Evolutionary conservation across 2,113 vertebrate species (phyloP).

Genomic region (Junco hyemalis): DNA sequence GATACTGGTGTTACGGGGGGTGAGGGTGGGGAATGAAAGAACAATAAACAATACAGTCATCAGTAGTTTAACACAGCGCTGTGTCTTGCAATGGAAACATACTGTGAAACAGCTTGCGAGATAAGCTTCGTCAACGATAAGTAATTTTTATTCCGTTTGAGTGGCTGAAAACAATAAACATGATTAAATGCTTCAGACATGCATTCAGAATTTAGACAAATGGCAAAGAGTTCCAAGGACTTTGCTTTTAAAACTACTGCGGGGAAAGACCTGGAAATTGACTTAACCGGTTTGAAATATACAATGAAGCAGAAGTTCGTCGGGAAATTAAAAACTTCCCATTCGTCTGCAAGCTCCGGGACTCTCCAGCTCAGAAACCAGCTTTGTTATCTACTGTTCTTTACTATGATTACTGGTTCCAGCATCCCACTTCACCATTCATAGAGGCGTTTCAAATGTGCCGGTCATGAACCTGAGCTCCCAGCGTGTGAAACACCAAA

Average conservation of each 20-base stretch:
- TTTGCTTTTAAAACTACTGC: constrained; percentile 34
- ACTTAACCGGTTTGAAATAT: not conserved
- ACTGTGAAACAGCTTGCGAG: constrained; percentile 77
- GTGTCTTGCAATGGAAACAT: constrained; percentile 71
- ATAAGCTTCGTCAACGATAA: constrained; percentile 76
- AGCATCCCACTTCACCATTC: not conserved
- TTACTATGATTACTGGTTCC: not conserved
- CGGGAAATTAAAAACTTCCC: not conserved
- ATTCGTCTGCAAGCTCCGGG: not conserved
- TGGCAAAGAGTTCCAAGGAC: constrained; percentile 44
- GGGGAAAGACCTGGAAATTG: constrained; percentile 5
- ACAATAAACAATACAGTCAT: constrained; percentile 65
- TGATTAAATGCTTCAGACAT: constrained; percentile 76
- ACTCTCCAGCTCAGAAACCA: not conserved
- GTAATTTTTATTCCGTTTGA: constrained; percentile 80
- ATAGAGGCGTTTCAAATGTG: rapidly evolving
- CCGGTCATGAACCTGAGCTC: not conserved
- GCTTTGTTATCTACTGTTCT: not conserved
- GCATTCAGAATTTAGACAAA: constrained; percentile 70
- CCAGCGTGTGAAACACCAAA: not conserved
- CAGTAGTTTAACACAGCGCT: constrained; percentile 51
- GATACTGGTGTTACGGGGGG: not conserved
- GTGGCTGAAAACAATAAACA: constrained; percentile 76
- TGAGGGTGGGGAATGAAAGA: constrained; percentile 47
- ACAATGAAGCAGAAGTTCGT: not conserved